Base-by-base conservation (phyloP, 2,888 invertebrate species). In the Callyntrura sp. region DNA sequence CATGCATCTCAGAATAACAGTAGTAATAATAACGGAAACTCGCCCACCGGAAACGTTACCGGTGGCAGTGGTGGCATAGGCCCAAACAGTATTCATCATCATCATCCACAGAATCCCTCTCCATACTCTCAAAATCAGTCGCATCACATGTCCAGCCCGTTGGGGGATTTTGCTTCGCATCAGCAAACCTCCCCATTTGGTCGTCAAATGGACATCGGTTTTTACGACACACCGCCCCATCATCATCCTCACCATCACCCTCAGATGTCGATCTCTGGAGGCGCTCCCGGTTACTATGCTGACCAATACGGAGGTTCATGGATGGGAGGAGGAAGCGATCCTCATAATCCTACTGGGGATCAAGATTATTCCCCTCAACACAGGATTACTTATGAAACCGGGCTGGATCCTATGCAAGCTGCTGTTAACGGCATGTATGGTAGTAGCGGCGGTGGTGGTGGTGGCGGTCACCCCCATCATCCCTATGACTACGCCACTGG, bases 401-500 rank as follows among this genome's bases (percentile, higher is more conserved):
- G 20, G 0, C 25, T 89, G 79, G 89, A 89, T 12, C 45, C 43
- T 5, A 70, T 90, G 60, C 85, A 85, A 23, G 48, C 25, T 17
- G 73, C 68, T 6, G 68, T 45, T n/a, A 90, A 90, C 43, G 90
- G 90, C 48, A 90, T 90, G 81, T 90, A 85, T 79, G 55, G 65
- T 23, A 48, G 88, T 51, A 14, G 62, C 12, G 62, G 60, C 79
- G 55, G 65, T 23, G 60, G 88, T 51, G 51, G 62, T 20, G 62
- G 60, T 2, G 65, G 68, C 79, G 78, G 79, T 86, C 85, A 91
- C 73, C 82, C 82, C 45, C 90, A 87, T 65, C 90, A 91, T 60
- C n/a, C n/a, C n/a, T 91, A 91, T 55, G 92, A 91, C 17, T 91
- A 92, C 51, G 65, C 92, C 55, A 35, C 82, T 83, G n/a, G 20